These are phyloP conservation scores for Dione vanillae DNA, from an alignment of 2,888 invertebrate species.

Conservation along the genomic window DNA sequence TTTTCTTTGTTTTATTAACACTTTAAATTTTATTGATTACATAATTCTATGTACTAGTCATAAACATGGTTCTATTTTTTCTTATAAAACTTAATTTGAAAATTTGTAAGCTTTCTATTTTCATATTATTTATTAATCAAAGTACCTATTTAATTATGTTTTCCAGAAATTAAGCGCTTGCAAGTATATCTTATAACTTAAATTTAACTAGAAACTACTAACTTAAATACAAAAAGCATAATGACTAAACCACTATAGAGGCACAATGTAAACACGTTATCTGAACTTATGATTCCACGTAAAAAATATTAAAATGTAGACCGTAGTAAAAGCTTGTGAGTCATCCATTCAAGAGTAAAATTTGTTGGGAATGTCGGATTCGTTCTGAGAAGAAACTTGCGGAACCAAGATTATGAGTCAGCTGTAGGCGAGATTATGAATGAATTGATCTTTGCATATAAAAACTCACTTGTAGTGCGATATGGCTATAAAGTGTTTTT, in stretches of 20 bases:
- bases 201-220: background rate
- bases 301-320: conserved; percentile 42
- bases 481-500: background rate
- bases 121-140: too few relatives aligned
- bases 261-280: background rate
- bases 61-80: too few relatives aligned
- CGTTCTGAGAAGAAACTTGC: conserved; percentile 53
- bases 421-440: background rate
- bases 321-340: conserved; percentile 49
- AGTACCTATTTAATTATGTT: too few relatives aligned
- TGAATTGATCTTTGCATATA: conserved; percentile 7
- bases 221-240: background rate
- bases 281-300: conserved; percentile 13
- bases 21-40: too few relatives aligned
- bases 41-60: too few relatives aligned
- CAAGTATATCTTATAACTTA: too few relatives aligned
- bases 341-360: conserved; percentile 50
- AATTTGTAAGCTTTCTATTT: too few relatives aligned
- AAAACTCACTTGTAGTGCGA: background rate
- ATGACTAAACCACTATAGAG: background rate
- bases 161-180: too few relatives aligned
- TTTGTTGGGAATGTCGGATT: conserved; percentile 53
- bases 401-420: conserved; percentile 45
- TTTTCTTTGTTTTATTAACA: too few relatives aligned
- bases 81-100: too few relatives aligned